Evolutionary conservation across 2,797 vertebrate species (phyloP), one percentile per base, ranked within the genome.

Genomic region (Perodicticus potto): DNA sequence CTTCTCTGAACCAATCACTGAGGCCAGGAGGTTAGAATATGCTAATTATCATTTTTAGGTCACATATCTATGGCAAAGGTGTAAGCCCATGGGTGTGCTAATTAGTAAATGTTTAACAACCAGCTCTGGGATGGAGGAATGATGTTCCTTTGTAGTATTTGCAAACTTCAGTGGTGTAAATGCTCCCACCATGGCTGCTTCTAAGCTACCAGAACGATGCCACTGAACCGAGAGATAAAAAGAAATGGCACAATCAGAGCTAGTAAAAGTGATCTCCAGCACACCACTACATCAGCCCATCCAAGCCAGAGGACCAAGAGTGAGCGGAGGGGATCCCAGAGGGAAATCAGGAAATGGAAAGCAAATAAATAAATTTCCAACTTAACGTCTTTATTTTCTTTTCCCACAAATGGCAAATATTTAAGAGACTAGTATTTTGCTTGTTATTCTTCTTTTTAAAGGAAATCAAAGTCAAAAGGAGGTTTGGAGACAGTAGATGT

Each of bases 401-500:
- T 27, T 40, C 49, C 17, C 32, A 20, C 16, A 43, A 94, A 83
- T 59, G 32, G 34, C 53, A 69, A 49, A 10, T 45, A 77, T 78
- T 92, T 83, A 76, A 88, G 40, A 86, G 67, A 67, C 11, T 20
- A 67, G 29, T 49, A 40, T 27, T 86, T 93, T 61, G 65, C 53
- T 69, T 76, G 19, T 12, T 85, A n/a, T 34, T 74, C n/a, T 95
- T 55, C 29, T 84, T 89, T 86, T 49, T 4, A 63, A 72, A 80
- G 34, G 37, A 92, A 69, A 83, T 67, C 45, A 78, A 95, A 95
- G 55, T 93, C 80, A 92, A 80, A 92, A 84, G 70, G 85, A 87
- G 12, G 25, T 77, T 73, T 82, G 78, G 69, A 95, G 78, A 80
- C 69, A 69, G 32, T 83, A 86, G 63, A 86, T 93, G 67, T 73